Evolutionary conservation across 2,797 vertebrate species (phyloP).

Genomic region (Notolepis coatsorum): DNA sequence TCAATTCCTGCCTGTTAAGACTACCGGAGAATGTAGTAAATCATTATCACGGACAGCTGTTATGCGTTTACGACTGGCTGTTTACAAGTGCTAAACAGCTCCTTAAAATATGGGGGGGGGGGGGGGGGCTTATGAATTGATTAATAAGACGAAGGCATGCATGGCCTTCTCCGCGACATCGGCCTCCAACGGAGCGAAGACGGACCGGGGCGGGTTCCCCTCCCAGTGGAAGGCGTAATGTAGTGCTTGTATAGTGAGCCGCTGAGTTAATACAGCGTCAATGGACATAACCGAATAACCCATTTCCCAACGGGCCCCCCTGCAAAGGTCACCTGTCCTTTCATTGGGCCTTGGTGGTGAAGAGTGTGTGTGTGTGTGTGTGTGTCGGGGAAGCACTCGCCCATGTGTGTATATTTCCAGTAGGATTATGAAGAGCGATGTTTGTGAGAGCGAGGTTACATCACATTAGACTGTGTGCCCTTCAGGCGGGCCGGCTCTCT

Average conservation of each 20-base stretch:
- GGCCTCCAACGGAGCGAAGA: conserved; percentile 1
- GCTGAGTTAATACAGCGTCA: conserved; percentile 54
- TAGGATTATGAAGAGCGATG: neutral
- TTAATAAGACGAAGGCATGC: conserved; percentile 29
- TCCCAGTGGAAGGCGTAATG: conserved; percentile 21
- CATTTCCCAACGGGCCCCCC: conserved; percentile 58
- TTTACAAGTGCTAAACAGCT: conserved; percentile 33
- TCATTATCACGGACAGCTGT: conserved; percentile 23
- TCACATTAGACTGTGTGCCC: conserved; percentile 1
- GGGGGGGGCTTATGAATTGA: conserved; percentile 44
- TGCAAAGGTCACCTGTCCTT: conserved; percentile 68
- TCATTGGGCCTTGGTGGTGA: conserved; percentile 5
- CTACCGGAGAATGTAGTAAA: conserved; percentile 23
- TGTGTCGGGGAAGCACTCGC: too few relatives aligned
- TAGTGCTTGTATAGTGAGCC: conserved; percentile 21
- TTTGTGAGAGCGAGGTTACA: conserved; percentile 7
- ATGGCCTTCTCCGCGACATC: conserved; percentile 30
- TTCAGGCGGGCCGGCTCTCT: too few relatives aligned
- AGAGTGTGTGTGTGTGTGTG: conserved; percentile 7
- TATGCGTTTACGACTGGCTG: conserved; percentile 27
- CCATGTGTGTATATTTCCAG: neutral
- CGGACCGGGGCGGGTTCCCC: neutral
- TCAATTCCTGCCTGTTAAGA: conserved; percentile 2
- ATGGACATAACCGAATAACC: conserved; percentile 58
- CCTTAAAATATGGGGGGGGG: conserved; percentile 40